Conservation (phyloP, 2,797 vertebrate species). For the Siniperca scherzeri region DNA sequence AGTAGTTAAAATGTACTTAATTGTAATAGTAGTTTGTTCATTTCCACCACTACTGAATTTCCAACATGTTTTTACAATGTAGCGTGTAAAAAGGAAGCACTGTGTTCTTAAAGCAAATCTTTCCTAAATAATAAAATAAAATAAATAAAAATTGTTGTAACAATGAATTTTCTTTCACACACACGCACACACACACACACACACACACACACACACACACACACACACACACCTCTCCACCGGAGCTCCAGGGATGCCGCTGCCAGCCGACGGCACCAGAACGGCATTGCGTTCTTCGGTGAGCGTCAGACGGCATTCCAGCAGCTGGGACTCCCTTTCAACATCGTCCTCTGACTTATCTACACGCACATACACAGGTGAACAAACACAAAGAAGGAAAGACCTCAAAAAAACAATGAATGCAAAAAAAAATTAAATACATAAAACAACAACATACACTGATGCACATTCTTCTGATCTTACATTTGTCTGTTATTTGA, state of each 20-base stretch:
- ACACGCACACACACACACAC: constrained; percentile 5
- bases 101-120: background rate
- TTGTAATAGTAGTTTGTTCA: background rate
- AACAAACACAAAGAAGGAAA: background rate
- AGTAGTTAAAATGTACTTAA: background rate
- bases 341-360: constrained; percentile 96
- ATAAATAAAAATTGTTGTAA: background rate
- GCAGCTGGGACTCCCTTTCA: constrained; percentile 93
- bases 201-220: constrained; percentile 56
- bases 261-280: constrained; percentile 95
- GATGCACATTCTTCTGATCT: background rate
- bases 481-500: background rate
- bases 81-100: background rate
- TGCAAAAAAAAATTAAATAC: background rate
- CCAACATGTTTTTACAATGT: background rate
- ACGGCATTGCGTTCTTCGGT: constrained; percentile 96
- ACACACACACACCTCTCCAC: constrained; percentile 89
- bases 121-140: background rate
- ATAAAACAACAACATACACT: background rate
- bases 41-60: background rate
- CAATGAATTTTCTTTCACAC: background rate
- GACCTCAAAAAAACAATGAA: background rate
- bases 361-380: constrained; percentile 47
- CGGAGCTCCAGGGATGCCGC: constrained; percentile 95
- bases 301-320: constrained; percentile 94